These are phyloP conservation scores for Eurytoma adleriae DNA, from an alignment of 2,888 invertebrate genomes.

Conservation along the genomic window DNA sequence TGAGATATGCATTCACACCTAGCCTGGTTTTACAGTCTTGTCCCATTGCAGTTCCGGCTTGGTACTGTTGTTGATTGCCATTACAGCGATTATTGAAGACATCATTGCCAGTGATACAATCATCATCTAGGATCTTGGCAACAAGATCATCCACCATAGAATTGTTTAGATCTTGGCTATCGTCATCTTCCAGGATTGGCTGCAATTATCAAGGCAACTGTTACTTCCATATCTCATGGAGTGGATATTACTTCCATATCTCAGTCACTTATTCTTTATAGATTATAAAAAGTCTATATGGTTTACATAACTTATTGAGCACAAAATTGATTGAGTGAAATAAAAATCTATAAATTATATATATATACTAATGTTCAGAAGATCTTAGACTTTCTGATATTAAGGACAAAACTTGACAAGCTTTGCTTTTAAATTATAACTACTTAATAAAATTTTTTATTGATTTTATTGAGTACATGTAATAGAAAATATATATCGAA, in stretches of 20 bases:
- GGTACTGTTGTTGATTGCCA: slow-evolving; percentile 62
- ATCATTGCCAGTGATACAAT: slow-evolving; percentile 72
- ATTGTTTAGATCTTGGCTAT: slow-evolving; percentile 76
- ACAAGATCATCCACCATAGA: slow-evolving; percentile 82
- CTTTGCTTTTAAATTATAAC: not conserved
- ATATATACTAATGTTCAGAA: too few species aligned
- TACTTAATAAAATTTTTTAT: not conserved
- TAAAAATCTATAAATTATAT: not conserved
- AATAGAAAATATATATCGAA: not conserved
- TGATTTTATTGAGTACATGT: not conserved
- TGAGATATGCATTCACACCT: slow-evolving; percentile 47
- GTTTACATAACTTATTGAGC: not conserved
- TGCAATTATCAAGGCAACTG: slow-evolving; percentile 55
- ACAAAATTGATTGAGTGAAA: not conserved
- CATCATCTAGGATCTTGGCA: slow-evolving; percentile 82
- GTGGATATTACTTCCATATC: not conserved
- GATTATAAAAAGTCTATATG: too few species aligned
- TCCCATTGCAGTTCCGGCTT: slow-evolving; percentile 52
- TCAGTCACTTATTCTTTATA: too few species aligned
- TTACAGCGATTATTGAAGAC: slow-evolving; percentile 66
- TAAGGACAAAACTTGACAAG: too few species aligned
- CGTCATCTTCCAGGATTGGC: slow-evolving; percentile 72
- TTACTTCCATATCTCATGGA: not conserved
- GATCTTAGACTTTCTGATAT: too few species aligned
- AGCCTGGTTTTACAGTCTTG: slow-evolving; percentile 53